A percentile compares a stretch with the other conserved stretches of the same genome.
Evolutionary conservation across 2,888 invertebrate genomes (phyloP).

Genomic region (Dioctria linearis): DNA sequence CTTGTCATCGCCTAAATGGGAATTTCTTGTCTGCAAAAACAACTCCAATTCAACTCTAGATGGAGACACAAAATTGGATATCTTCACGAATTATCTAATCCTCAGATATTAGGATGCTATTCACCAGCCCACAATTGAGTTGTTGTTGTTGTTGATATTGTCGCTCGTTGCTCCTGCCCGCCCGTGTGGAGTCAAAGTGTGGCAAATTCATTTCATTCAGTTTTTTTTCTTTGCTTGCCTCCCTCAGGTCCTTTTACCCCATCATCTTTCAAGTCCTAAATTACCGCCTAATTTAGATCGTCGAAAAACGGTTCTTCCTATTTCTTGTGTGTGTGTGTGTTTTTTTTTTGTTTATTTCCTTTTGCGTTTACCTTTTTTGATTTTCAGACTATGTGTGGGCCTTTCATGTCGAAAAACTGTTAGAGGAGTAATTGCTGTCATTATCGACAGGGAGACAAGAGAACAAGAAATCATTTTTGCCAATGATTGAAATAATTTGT

Average conservation of each 20-base stretch:
- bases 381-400: too few relatives aligned
- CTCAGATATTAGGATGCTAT: constrained; percentile 51
- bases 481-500: too few relatives aligned
- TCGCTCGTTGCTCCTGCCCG: background rate
- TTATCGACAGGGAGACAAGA: too few relatives aligned
- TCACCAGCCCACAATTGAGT: constrained; percentile 45
- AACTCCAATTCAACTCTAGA: constrained; percentile 46
- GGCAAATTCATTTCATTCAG: constrained; percentile 34
- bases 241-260: background rate
- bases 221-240: background rate
- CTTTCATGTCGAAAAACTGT: too few relatives aligned
- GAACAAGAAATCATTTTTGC: too few relatives aligned
- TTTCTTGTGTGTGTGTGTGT: background rate
- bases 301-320: background rate
- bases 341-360: too few relatives aligned
- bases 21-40: constrained; percentile 54
- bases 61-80: constrained; percentile 54
- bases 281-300: constrained; percentile 52
- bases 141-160: background rate
- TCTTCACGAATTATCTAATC: constrained; percentile 56
- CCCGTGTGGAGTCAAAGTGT: constrained; percentile 16
- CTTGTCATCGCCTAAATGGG: constrained; percentile 58
- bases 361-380: too few relatives aligned
- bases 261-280: constrained; percentile 28
- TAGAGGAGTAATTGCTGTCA: too few relatives aligned